Conservation (phyloP, 1,140 invertebrate species). For the Drosophila pseudoobscura region DNA sequence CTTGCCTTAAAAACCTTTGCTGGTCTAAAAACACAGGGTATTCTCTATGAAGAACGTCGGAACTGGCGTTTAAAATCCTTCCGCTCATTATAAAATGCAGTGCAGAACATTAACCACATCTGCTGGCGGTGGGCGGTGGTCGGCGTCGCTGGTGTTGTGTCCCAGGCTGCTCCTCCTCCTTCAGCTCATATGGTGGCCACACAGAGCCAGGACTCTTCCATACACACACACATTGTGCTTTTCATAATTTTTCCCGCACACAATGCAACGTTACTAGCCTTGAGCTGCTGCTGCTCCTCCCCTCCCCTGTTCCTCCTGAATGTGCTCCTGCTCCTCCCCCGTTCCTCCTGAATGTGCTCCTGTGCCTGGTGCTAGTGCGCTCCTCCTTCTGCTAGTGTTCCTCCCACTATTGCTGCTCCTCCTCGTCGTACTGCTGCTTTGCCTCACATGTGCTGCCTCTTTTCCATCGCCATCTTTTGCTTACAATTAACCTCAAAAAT, state of each 20-base stretch:
- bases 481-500: conserved; percentile 83
- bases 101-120: conserved; percentile 58
- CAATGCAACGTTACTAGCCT: conserved; percentile 61
- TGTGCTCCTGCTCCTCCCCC: neutral
- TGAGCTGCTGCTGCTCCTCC: conserved; percentile 39
- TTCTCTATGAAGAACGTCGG: conserved; percentile 2
- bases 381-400: neutral
- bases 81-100: conserved; percentile 71
- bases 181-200: conserved; percentile 20
- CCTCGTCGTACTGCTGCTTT: no score
- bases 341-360: no score
- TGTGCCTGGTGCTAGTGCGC: neutral
- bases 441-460: no score
- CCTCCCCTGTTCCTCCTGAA: neutral
- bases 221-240: conserved; percentile 49
- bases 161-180: conserved; percentile 9
- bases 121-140: conserved; percentile 28
- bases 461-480: conserved; percentile 58
- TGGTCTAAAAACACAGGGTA: neutral
- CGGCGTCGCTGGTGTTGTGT: neutral
- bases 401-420: no score
- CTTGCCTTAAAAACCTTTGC: neutral
- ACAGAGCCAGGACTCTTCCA: conserved; percentile 6
- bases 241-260: conserved; percentile 64
- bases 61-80: conserved; percentile 52